Base-by-base conservation (phyloP, 2,888 invertebrate species). In the Dioctria linearis region DNA sequence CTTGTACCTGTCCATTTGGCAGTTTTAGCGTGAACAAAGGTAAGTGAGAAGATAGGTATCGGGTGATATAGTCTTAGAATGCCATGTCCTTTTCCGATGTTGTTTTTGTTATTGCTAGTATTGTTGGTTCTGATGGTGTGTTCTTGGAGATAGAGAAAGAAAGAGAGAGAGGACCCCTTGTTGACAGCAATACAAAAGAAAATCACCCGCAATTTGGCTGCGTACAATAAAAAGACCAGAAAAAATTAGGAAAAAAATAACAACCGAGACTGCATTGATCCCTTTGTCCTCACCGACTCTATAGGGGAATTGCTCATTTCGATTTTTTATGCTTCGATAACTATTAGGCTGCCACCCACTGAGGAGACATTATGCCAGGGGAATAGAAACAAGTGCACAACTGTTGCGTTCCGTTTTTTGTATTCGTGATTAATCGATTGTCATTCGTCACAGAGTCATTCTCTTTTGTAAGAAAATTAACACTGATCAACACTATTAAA, bases 201-300 rank as follows among this genome's bases (percentile, higher is more conserved):
- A 71, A 71, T 71, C 71, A 71, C 71, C 71, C 71, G 71, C 71
- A 71, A 71, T 71, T 71, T 71, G 71, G 39, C 39, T 71, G 49
- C 25, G 54, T 51, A 71, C 71, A 71, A 71, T 71, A n/a, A 57
- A 13, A 57, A 57, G 25, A 25, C 25, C 25, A 25, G 25, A 25
- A 25, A 25, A 25, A 25, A 25, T 25, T 25, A 25, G 25, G 25
- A 25, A 25, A 51, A 43, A 46, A 67, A 67, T 37, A 67, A 67
- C 67, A 37, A 13, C n/a, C 49, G 67, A 51, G 43, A 13, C 11
- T 13, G 25, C 11, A 37, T 54, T 11, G 54, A 5, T 42, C 71
- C 69, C 54, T 71, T 71, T 71, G 71, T 71, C 71, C 37, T n/a
- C n/a, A 46, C 71, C 54, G 42, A 40, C 13, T 37, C 49, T 25